Evolutionary conservation across 2,113 vertebrate species (phyloP).

Genomic region (Ciconia maguari): DNA sequence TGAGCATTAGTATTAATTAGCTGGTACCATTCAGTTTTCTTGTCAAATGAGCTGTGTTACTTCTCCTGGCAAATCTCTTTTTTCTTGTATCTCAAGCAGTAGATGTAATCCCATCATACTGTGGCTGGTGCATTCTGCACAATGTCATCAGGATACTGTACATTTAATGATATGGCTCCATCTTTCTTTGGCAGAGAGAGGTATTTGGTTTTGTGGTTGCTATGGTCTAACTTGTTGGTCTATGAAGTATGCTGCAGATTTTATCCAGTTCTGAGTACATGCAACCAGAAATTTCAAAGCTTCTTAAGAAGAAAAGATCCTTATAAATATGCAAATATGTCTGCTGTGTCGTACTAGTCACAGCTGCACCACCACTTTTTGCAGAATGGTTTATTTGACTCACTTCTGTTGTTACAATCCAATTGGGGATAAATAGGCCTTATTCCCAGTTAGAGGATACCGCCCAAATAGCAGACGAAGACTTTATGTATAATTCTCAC

Average conservation of each 20-base stretch:
- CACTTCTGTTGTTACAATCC: neutral
- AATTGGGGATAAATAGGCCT: neutral
- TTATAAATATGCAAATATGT: neutral
- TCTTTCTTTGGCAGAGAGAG: neutral
- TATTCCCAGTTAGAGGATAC: neutral
- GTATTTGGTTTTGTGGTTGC: neutral
- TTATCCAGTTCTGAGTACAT: neutral
- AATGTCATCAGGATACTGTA: neutral
- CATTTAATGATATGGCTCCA: neutral
- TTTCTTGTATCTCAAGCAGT: neutral
- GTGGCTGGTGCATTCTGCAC: neutral
- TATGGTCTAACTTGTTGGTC: neutral
- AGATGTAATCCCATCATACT: neutral
- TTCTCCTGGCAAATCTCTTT: neutral
- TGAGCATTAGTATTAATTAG: neutral
- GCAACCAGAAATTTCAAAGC: neutral
- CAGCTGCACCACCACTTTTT: neutral
- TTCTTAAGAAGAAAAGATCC: neutral
- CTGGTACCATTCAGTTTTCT: neutral
- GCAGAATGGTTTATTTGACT: neutral
- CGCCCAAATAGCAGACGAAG: neutral
- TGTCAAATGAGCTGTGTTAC: neutral
- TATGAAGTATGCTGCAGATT: neutral
- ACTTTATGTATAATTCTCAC: neutral
- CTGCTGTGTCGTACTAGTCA: neutral